These are phyloP conservation scores for Poeciliopsis gracilis DNA, from an alignment of 2,797 vertebrate genomes.

Conservation along the genomic window DNA sequence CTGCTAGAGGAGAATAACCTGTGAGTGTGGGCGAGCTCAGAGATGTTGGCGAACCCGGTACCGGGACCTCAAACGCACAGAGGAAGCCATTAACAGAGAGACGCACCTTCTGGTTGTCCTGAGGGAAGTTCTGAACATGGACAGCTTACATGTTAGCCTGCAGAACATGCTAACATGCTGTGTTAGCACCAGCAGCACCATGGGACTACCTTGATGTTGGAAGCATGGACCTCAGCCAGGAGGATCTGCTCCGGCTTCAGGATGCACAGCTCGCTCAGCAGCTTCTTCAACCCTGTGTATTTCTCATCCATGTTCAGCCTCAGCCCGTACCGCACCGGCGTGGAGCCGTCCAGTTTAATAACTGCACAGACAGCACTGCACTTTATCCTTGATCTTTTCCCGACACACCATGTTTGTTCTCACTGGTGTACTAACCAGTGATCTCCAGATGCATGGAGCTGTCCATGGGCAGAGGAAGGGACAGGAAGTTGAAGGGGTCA, in stretches of 20 bases:
- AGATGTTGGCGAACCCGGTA: constrained; percentile 92
- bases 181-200: not conserved
- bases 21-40: constrained; percentile 85
- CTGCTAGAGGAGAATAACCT: constrained; percentile 73
- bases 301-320: constrained; percentile 98
- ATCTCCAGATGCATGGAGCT: constrained; percentile 99
- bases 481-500: constrained; percentile 99
- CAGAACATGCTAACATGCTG: too few relatives aligned
- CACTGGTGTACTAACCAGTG: constrained; percentile 83
- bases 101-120: constrained; percentile 97
- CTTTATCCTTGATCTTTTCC: not conserved
- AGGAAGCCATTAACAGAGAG: constrained; percentile 92
- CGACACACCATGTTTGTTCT: not conserved
- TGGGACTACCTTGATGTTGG: constrained; percentile 92
- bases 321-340: constrained; percentile 91
- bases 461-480: constrained; percentile 97
- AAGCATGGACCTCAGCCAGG: constrained; percentile 93
- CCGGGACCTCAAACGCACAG: constrained; percentile 95
- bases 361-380: constrained; percentile 73
- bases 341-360: constrained; percentile 96
- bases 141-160: not conserved
- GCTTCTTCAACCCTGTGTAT: constrained; percentile 96
- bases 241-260: constrained; percentile 97
- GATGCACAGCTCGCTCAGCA: constrained; percentile 93
- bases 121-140: constrained; percentile 90